Conservation (phyloP, 92 coral and sea anemone species). For the Epizoanthus rinbou region DNA sequence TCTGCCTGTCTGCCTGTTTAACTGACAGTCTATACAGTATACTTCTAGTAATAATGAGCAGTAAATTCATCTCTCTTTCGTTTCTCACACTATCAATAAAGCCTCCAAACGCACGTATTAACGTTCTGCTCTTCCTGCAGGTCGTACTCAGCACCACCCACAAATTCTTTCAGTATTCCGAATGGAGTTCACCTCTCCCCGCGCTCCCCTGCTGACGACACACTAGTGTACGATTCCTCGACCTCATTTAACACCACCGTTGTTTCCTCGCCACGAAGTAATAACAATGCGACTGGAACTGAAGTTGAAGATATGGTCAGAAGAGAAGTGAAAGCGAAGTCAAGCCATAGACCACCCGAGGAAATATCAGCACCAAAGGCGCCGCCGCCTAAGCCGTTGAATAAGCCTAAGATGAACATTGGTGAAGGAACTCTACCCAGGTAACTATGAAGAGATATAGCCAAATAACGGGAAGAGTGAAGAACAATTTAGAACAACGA, state of each 20-base stretch:
- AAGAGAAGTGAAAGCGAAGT: background rate
- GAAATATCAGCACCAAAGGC: background rate
- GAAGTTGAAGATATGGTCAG: background rate
- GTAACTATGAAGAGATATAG: slow-evolving; percentile 7
- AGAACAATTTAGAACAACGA: background rate
- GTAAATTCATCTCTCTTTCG: background rate
- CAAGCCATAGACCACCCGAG: background rate
- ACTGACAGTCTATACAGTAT: background rate
- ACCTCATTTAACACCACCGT: background rate
- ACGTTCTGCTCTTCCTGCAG: background rate
- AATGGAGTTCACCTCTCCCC: background rate
- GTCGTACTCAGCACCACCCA: background rate
- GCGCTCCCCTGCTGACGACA: background rate
- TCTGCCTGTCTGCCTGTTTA: background rate
- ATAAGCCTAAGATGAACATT: background rate
- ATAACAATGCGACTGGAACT: background rate
- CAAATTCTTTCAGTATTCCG: background rate
- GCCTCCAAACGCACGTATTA: too few relatives aligned
- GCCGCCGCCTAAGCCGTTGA: background rate
- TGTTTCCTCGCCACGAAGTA: slow-evolving; percentile 10
- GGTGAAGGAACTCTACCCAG: slow-evolving; percentile 4
- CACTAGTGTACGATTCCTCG: background rate
- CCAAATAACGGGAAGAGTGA: background rate
- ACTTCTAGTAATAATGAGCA: background rate
- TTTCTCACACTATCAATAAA: background rate